Evolutionary conservation across 2,113 vertebrate genomes (phyloP), one percentile per base, ranked within the genome.

Genomic region (Micronisus gabar): DNA sequence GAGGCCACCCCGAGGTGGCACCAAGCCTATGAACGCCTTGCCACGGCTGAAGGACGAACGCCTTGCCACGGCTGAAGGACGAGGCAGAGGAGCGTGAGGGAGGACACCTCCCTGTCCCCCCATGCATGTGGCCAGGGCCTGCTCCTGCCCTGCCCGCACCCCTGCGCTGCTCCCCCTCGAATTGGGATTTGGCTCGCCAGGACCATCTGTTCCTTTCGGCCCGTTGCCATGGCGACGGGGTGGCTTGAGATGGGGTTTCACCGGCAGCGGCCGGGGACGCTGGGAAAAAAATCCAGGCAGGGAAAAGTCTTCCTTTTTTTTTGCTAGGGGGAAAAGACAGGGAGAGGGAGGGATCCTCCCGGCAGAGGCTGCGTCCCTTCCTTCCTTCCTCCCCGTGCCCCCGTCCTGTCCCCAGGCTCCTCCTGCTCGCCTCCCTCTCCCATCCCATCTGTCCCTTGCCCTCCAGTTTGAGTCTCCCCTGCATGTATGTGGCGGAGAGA

Each of bases 201-300:
- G 95, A 92, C 98, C 98, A 98, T 98, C 98, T 98, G 98, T 97
- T 98, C 98, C 95, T 95, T 55, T 93, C 50, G 40, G 93, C 97
- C 97, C 45, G 93, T 98, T 95, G 97, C 97, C 97, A 96, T 98
- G 97, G 96, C 2, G n/a, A 98, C 36, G 10, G 97, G 97, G 96
- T 96, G 97, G 97, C 97, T 98, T 97, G 94, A 97, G 97, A 97
- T 86, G 97, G 97, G 98, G 94, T 96, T 98, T 93, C 95, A 95
- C 91, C 88, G 83, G 86, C 92, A 18, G 88, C 78, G 78, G 96
- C 92, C 40, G 30, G 84, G 93, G 86, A 98, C 61, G 91, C 94
- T 36, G 97, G 98, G 97, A 74, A 36, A 95, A 67, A 80, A 86
- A 96, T 91, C 85, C 88, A 68, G 73, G 52, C 94, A 41, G 26